Percentiles rank a stretch among this genome's conserved stretches.
Conservation (phyloP, 2,797 vertebrate species). For the Cheirogaleus major region DNA sequence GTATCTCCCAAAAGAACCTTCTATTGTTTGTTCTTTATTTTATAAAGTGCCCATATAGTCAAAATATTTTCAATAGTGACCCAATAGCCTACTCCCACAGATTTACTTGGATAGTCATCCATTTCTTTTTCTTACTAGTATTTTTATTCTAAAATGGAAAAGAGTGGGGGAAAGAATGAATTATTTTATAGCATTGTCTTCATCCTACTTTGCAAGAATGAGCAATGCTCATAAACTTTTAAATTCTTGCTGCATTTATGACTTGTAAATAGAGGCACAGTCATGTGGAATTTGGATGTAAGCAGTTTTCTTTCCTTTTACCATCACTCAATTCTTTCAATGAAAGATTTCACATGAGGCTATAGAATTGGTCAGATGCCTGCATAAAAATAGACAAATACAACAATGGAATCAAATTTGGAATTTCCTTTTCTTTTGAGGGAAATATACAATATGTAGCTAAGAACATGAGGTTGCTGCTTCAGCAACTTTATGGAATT, state of each 20-base stretch:
- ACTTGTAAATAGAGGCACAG: neutral
- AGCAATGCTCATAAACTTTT: neutral
- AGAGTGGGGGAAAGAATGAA: neutral
- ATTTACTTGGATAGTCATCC: neutral
- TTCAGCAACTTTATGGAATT: neutral
- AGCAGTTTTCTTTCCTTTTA: neutral
- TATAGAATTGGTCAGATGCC: neutral
- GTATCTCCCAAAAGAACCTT: neutral
- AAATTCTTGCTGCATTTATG: neutral
- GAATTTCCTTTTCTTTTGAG: neutral
- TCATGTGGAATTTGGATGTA: neutral
- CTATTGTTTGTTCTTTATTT: conserved; percentile 8
- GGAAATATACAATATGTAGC: neutral
- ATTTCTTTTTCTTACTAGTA: neutral
- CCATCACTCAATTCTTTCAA: neutral
- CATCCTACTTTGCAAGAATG: neutral
- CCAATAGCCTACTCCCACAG: neutral
- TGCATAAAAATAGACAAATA: neutral
- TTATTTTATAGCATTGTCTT: conserved; percentile 9
- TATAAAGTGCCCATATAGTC: neutral
- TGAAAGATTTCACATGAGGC: neutral
- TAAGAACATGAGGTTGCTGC: neutral
- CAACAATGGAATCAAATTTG: neutral
- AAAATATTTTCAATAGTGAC: conserved; percentile 30
- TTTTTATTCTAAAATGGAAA: conserved; percentile 40